phyloP scores from a whole-genome alignment of 2,888 invertebrate genomes.

The Corbicula japonica region DNA sequence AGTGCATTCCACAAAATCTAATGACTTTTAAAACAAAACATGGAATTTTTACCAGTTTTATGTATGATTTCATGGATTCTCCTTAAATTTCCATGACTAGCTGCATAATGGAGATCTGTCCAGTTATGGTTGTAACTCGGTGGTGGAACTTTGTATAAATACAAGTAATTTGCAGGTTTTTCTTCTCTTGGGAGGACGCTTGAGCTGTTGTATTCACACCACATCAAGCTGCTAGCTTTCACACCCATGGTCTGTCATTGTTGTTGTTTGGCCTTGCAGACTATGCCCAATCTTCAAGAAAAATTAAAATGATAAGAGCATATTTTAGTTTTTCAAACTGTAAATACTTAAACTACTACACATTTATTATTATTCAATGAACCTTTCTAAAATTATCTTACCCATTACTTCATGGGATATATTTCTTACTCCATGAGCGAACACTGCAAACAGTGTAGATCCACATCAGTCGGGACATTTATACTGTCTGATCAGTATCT shows the following conservation, averaged over 20 bases:
- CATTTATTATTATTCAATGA: too few species aligned
- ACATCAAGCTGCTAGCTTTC: conserved; percentile 65
- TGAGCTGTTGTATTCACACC: conserved; percentile 60
- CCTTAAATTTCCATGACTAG: conserved; percentile 77
- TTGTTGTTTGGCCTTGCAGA: not conserved
- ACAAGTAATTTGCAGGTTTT: conserved; percentile 53
- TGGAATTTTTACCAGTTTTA: conserved; percentile 76
- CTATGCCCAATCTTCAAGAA: not conserved
- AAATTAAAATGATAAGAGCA: not conserved
- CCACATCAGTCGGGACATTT: too few species aligned
- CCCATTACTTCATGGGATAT: too few species aligned
- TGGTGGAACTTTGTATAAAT: conserved; percentile 65
- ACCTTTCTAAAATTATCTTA: too few species aligned
- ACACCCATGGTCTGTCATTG: conserved; percentile 55
- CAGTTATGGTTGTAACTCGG: conserved; percentile 79
- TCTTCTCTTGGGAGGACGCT: conserved; percentile 43
- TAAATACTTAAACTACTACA: too few species aligned
- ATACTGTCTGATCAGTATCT: too few species aligned
- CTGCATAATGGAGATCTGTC: conserved; percentile 79
- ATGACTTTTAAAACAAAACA: not conserved
- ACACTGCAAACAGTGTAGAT: too few species aligned
- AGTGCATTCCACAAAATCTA: too few species aligned
- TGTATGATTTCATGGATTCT: conserved; percentile 77
- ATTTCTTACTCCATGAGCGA: too few species aligned
- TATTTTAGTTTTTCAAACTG: too few species aligned